These are phyloP conservation scores for Notodromas monacha DNA, from an alignment of 2,888 invertebrate genomes.

Conservation along the genomic window DNA sequence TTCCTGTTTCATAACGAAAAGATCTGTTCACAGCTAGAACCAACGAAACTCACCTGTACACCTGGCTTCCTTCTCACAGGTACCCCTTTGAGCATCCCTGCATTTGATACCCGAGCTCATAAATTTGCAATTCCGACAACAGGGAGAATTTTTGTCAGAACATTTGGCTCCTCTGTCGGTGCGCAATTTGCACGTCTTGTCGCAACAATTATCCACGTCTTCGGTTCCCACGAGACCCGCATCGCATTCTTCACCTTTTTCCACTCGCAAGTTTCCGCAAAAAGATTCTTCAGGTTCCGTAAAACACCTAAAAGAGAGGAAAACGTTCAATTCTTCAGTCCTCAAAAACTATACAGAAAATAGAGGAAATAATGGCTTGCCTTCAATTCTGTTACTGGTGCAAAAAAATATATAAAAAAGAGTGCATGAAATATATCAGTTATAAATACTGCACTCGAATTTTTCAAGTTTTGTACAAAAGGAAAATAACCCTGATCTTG, in stretches of 20 bases:
- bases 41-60: constrained; percentile 11
- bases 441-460: too few relatives aligned
- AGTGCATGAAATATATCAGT: too few relatives aligned
- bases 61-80: constrained; percentile 57
- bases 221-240: constrained; percentile 71
- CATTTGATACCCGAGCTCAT: constrained; percentile 32
- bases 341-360: constrained; percentile 1
- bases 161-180: constrained; percentile 54
- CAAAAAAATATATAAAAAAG: too few relatives aligned
- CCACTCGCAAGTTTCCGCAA: constrained; percentile 77
- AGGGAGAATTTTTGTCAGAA: constrained; percentile 85
- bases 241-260: constrained; percentile 85
- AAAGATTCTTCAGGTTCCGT: constrained; percentile 79
- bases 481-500: too few relatives aligned
- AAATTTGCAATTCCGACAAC: constrained; percentile 64
- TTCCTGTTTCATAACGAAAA: too few relatives aligned
- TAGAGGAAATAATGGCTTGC: too few relatives aligned
- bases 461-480: too few relatives aligned
- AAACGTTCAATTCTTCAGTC: too few relatives aligned
- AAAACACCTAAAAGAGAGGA: constrained; percentile 57
- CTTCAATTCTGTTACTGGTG: too few relatives aligned
- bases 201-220: constrained; percentile 71
- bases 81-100: constrained; percentile 57
- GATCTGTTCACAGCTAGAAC: too few relatives aligned
- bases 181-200: constrained; percentile 58